Base-by-base conservation (phyloP, 1,140 invertebrate species). In the Pygmarrhopalites habei region DNA sequence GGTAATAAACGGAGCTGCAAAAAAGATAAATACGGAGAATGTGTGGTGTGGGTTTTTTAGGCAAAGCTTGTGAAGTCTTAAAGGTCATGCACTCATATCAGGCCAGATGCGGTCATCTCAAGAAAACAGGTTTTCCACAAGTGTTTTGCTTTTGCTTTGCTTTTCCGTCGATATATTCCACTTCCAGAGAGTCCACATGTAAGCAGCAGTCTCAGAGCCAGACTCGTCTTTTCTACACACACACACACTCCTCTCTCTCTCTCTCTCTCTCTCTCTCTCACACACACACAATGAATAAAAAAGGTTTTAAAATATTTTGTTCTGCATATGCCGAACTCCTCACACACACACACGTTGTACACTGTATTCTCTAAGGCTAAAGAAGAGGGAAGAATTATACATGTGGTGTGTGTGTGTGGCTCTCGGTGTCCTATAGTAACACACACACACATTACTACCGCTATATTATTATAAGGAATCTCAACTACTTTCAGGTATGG, bases 101-200 rank as follows among this genome's bases (percentile, higher is more conserved):
- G 69, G 69, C 65, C 69, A 70, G 69, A 67, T 70, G 69, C 69
- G 69, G 69, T 70, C 69, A 70, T 70, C 60, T 65, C 60, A 60
- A n/a, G 44, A 29, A 70, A 70, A 70, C 69, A 65, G 63, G 69
- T 70, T 56, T 56, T 56, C 53, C 53, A 56, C 53, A 56, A 56
- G 21, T 56, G 35, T 70, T 70, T 64, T 65, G 47, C 69, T 60
- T 62, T 44, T 4, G 44, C 28, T 47, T 39, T 35, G 46, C 46
- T 62, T 56, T 53, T 58, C 43, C 58, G 32, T 58, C 56, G 21
- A 64, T 62, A 35, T 15, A 58, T 58, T 64, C 55, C 43, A 58
- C 47, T 44, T 58, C 52, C 60, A 56, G 29, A n/a, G n/a, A 56
- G 53, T 56, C 35, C 35, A 35, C 35, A 41, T 35, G 28, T 19